Evolutionary conservation across 2,113 vertebrate genomes (phyloP).

Genomic region (Callipepla californica): DNA sequence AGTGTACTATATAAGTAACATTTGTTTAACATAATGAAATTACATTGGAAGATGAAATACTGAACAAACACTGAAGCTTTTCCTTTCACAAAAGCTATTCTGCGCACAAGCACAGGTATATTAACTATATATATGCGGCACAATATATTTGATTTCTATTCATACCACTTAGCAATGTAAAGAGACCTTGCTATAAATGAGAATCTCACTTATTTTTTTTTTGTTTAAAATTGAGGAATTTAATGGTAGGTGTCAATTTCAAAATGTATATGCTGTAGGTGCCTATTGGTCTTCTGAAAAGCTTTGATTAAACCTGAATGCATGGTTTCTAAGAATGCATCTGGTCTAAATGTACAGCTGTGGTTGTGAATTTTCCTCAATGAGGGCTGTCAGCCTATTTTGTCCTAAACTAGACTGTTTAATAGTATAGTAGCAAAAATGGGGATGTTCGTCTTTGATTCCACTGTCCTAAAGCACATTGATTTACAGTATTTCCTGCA

Average conservation of each 20-base stretch:
- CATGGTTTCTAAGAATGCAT: neutral
- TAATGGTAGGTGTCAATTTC: neutral
- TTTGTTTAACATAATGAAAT: constrained; percentile 63
- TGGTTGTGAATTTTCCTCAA: neutral
- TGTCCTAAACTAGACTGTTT: neutral
- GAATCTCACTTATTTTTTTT: constrained; percentile 3
- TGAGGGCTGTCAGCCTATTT: neutral
- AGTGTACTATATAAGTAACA: constrained; percentile 39
- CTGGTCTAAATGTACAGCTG: neutral
- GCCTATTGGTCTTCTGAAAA: neutral
- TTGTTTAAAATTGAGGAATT: neutral
- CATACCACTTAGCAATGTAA: neutral
- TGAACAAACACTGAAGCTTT: constrained; percentile 1
- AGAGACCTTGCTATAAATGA: neutral
- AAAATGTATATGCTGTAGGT: neutral
- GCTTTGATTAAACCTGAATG: neutral
- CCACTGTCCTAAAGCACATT: neutral
- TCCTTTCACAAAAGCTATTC: constrained; percentile 3
- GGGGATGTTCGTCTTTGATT: neutral
- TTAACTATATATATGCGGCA: neutral
- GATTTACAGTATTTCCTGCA: neutral
- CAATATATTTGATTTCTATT: constrained; percentile 10
- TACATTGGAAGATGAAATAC: constrained; percentile 42
- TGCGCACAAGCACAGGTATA: neutral
- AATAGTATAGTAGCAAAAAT: neutral